Evolutionary conservation across 2,888 invertebrate genomes (phyloP), one percentile per base, ranked within the genome.

Genomic region (Volucella inflata): DNA sequence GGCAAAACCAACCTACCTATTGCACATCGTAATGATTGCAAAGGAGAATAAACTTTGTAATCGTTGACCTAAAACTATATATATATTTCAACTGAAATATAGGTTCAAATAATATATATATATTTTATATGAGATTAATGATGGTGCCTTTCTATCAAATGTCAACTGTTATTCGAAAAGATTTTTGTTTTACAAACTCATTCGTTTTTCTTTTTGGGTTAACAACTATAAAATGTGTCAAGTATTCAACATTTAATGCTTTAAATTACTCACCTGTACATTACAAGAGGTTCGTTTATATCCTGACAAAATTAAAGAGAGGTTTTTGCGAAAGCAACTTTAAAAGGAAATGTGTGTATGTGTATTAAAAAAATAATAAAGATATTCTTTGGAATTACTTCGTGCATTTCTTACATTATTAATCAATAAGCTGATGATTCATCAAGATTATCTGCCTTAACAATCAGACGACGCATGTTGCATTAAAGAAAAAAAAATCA

Each of bases 61-160:
- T 74, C 74, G 62, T 74, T 84, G 84, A 80, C 79, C 84, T 59
- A 65, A 79, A 84, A 84, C 48, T 79, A 75, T n/a, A 21, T 2
- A 21, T 30, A 30, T 65, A 70, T 42, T 83, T 67, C 71, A 42
- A 40, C 64, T 77, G 77, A 42, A 65, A 68, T 40, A 40, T 48
- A 30, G 30, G 30, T 30, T 6, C 30, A 30, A 30, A 6, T 30
- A 30, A 30, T 6, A 30, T 30, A 30, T 6, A 30, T 30, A 30
- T 30, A 30, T 48, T 64, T 76, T 50, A 44, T 40, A 46, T 14
- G 53, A 55, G 80, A 84, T 75, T 84, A 80, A 84, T 84, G 79
- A n/a, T 55, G 53, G 59, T 75, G 75, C 40, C 75, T 53, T 30
- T 51, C 75, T 57, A 68, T 21, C 50, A 78, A 57, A 70, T 72